A percentile compares a stretch with the other conserved stretches of the same genome.
phyloP scores from a whole-genome alignment of 1,140 invertebrate genomes.

The Propsilocerus akamusi region DNA sequence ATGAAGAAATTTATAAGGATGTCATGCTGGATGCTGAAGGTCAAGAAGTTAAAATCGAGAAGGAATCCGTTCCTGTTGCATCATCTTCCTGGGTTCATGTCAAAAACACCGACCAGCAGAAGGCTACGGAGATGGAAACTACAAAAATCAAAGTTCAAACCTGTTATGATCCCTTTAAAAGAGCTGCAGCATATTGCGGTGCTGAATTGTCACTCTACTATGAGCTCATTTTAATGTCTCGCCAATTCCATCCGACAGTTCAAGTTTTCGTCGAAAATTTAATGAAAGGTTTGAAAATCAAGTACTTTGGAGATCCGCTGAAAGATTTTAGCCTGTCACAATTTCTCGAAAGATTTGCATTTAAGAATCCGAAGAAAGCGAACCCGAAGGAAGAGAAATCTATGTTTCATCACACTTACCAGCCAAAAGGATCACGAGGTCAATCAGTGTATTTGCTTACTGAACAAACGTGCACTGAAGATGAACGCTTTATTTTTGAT shows the following conservation, averaged over 20 bases:
- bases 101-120: constrained; percentile 9
- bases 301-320: constrained; percentile 81
- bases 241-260: constrained; percentile 84
- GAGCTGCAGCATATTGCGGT: constrained; percentile 71
- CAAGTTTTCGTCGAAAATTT: constrained; percentile 70
- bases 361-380: constrained; percentile 82
- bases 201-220: constrained; percentile 44
- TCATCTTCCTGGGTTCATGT: constrained; percentile 17
- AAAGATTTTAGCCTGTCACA: constrained; percentile 76
- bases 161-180: constrained; percentile 47
- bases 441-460: constrained; percentile 16
- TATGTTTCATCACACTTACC: constrained; percentile 9
- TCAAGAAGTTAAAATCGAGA: constrained; percentile 21
- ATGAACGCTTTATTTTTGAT: constrained; percentile 23
- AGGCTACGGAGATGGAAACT: constrained; percentile 9
- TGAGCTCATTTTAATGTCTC: constrained; percentile 49
- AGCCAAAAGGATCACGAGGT: constrained; percentile 15
- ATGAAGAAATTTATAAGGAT: constrained; percentile 32
- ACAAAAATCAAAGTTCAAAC: constrained; percentile 11
- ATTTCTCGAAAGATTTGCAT: constrained; percentile 89
- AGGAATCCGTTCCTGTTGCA: constrained; percentile 10
- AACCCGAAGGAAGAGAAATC: constrained; percentile 23
- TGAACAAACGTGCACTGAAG: constrained; percentile 17
- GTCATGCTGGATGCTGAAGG: constrained; percentile 25
- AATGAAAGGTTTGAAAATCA: constrained; percentile 49